Percentiles rank a stretch among this genome's conserved stretches.
These are phyloP conservation scores for Megaceryle alcyon DNA, from an alignment of 2,797 vertebrate genomes.

Conservation along the genomic window DNA sequence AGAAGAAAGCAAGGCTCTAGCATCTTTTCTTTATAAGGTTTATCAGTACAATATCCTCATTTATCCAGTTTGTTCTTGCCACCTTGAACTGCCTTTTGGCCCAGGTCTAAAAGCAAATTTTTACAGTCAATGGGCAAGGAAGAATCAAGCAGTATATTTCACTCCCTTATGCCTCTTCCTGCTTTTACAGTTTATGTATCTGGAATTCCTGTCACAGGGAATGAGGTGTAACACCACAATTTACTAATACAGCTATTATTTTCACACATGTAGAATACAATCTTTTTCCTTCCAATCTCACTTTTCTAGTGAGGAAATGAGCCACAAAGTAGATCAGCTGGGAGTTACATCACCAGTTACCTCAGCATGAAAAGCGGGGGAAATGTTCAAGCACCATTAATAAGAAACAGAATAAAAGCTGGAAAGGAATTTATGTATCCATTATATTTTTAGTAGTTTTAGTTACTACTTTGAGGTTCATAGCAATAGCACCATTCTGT, in stretches of 20 bases:
- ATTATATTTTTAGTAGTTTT: constrained; percentile 14
- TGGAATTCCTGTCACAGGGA: background rate
- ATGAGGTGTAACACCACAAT: background rate
- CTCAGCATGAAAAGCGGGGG: background rate
- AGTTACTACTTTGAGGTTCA: background rate
- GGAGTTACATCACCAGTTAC: background rate
- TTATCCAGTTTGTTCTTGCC: background rate
- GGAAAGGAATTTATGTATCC: background rate
- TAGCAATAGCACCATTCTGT: background rate
- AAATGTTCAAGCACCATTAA: background rate
- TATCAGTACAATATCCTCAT: background rate
- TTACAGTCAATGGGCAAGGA: background rate
- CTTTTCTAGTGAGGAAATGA: constrained; percentile 6
- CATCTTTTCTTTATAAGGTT: background rate
- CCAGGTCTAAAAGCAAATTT: background rate
- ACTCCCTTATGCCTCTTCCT: background rate
- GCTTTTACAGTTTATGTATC: background rate
- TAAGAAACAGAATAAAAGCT: background rate
- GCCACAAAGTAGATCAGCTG: background rate
- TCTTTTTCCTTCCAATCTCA: background rate
- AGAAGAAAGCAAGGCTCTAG: background rate
- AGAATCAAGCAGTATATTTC: background rate
- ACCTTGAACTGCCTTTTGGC: background rate
- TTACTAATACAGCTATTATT: background rate
- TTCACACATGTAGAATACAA: background rate